phyloP scores from a whole-genome alignment of 2,888 invertebrate genomes.

The Platycnemis pennipes region DNA sequence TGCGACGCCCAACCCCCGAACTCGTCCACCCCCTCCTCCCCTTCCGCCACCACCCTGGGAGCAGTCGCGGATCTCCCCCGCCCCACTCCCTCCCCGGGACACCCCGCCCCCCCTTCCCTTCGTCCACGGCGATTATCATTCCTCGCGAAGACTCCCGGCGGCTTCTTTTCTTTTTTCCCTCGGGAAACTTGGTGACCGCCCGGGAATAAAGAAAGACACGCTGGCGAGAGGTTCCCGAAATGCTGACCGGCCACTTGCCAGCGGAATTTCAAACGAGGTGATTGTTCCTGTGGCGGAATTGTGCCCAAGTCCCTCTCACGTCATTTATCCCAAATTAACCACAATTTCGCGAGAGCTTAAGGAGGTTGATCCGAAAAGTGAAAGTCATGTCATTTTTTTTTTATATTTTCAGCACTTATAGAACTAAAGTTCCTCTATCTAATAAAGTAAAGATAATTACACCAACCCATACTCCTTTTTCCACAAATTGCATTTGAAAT shows the following conservation, averaged over 20 bases:
- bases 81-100: not conserved
- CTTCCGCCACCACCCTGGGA: not conserved
- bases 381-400: no score
- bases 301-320: not conserved
- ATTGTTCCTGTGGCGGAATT: not conserved
- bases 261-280: not conserved
- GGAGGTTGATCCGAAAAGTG: no score
- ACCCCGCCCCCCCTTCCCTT: not conserved
- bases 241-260: not conserved
- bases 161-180: not conserved
- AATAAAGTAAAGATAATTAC: no score
- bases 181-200: not conserved
- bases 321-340: no score
- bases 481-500: no score
- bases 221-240: not conserved
- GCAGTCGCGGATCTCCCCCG: not conserved
- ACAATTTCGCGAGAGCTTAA: no score
- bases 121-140: conserved; percentile 8
- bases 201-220: not conserved
- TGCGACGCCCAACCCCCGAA: not conserved
- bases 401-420: no score
- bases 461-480: no score
- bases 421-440: no score
- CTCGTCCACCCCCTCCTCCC: not conserved
- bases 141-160: not conserved